Evolutionary conservation across 2,113 vertebrate species (phyloP), one percentile per base, ranked within the genome.

Genomic region (Psittacara wagleri): DNA sequence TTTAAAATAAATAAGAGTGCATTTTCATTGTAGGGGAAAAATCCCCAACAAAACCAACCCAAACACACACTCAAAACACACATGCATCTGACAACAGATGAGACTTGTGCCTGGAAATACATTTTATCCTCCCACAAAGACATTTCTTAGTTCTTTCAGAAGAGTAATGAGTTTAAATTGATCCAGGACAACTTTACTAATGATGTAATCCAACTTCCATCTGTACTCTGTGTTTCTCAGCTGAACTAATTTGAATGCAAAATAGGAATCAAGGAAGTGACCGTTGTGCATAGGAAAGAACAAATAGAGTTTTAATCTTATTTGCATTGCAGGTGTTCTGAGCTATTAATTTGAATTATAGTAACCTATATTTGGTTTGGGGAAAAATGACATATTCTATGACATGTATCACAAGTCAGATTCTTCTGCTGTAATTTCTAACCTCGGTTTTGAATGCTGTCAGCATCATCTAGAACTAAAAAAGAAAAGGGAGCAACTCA

Each of bases 361-460:
- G 95, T 78, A 94, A 52, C 87, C 96, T 96, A 72, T 95, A 97
- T 97, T 90, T 95, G 95, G 70, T 83, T 95, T 57, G 55, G 55
- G 90, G 90, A 73, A 95, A 97, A 96, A 84, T 96, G 95, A 90
- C 96, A 86, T 88, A 95, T 94, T 97, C 95, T 91, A 33, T 94
- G 95, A 95, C 57, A 67, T 86, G 39, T 97, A 94, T 97, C 97
- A 96, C 91, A 97, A 96, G 94, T 97, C 96, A 95, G 68, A 94
- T 92, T 97, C 81, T 86, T 96, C 93, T 96, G 90, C 95, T 90
- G 70, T 97, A 90, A 96, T 97, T 97, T 95, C 96, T 96, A 97
- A 97, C 96, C 97, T 97, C 96, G 92, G 84, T 97, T 97, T 97
- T 94, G 97, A 97, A 97, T 97, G 87, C 96, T 95, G 97, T 96